These are phyloP conservation scores for Pasiphila rectangulata DNA, from an alignment of 2,888 invertebrate species.

Conservation along the genomic window DNA sequence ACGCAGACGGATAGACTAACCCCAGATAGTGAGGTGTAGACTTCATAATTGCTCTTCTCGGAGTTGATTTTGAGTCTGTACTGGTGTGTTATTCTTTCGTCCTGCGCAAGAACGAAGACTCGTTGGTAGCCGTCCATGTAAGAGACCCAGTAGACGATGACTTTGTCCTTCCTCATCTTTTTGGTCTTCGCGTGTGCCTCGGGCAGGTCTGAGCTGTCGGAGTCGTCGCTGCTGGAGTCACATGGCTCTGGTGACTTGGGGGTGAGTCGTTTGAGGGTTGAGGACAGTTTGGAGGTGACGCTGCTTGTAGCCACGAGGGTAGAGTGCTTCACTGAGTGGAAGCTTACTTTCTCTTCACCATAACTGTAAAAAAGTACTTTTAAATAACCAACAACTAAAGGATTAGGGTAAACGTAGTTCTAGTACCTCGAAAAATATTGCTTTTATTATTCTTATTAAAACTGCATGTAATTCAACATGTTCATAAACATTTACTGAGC, in stretches of 20 bases:
- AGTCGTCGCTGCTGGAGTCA: slow-evolving; percentile 83
- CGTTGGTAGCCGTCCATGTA: slow-evolving; percentile 88
- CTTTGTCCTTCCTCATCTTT: slow-evolving; percentile 87
- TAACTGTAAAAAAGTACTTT: slow-evolving; percentile 69
- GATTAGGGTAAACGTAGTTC: too few relatives aligned
- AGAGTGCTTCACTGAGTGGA: slow-evolving; percentile 84
- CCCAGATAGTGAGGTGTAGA: slow-evolving; percentile 86
- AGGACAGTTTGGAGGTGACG: slow-evolving; percentile 79
- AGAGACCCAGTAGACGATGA: slow-evolving; percentile 90
- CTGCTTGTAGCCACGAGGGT: slow-evolving; percentile 68
- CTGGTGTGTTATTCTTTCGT: slow-evolving; percentile 84
- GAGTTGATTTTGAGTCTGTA: slow-evolving; percentile 82
- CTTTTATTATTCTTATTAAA: too few relatives aligned
- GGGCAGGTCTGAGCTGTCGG: slow-evolving; percentile 67
- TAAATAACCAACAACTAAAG: too few relatives aligned
- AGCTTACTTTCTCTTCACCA: slow-evolving; percentile 87
- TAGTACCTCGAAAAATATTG: too few relatives aligned
- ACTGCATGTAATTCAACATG: too few relatives aligned
- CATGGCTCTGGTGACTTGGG: slow-evolving; percentile 76
- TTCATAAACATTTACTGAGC: too few relatives aligned
- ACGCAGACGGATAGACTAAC: slow-evolving; percentile 83
- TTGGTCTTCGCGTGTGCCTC: slow-evolving; percentile 76
- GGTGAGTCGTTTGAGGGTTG: slow-evolving; percentile 75
- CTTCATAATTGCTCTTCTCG: slow-evolving; percentile 85
- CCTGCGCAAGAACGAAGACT: slow-evolving; percentile 88